Percentiles rank a stretch among this genome's conserved stretches.
Evolutionary conservation across 1,140 invertebrate species (phyloP).

Genomic region (Papilio polyxenes): DNA sequence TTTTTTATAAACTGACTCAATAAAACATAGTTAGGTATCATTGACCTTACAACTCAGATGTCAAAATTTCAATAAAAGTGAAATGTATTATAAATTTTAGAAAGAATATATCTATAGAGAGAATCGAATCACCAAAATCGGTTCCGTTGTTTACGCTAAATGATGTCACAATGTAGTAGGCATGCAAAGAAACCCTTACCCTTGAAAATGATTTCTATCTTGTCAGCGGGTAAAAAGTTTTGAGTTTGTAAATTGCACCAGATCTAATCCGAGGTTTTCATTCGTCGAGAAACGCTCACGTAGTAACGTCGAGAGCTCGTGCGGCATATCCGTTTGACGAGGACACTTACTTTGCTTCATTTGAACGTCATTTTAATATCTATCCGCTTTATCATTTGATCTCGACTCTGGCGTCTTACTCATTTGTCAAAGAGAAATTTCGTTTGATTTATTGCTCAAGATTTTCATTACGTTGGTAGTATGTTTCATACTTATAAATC

Average conservation of each 20-base stretch:
- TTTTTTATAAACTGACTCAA: no score
- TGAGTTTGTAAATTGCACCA: constrained; percentile 40
- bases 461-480: constrained; percentile 37
- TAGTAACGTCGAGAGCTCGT: constrained; percentile 44
- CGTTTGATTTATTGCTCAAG: constrained; percentile 37
- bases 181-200: no score
- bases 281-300: constrained; percentile 45
- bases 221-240: not conserved
- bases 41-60: not conserved
- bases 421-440: constrained; percentile 42
- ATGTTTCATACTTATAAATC: constrained; percentile 34
- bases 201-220: no score
- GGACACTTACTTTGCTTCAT: constrained; percentile 53
- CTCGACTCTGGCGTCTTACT: constrained; percentile 34
- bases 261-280: constrained; percentile 45
- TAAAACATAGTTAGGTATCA: no score
- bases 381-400: constrained; percentile 53
- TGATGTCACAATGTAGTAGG: no score
- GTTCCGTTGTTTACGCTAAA: not conserved
- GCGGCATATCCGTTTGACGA: constrained; percentile 48
- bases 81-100: no score
- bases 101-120: no score
- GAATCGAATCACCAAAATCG: no score
- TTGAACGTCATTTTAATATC: constrained; percentile 54
- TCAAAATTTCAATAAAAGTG: not conserved